Conservation (phyloP, 2,888 invertebrate genomes). For the Iselma pallidipennis region DNA sequence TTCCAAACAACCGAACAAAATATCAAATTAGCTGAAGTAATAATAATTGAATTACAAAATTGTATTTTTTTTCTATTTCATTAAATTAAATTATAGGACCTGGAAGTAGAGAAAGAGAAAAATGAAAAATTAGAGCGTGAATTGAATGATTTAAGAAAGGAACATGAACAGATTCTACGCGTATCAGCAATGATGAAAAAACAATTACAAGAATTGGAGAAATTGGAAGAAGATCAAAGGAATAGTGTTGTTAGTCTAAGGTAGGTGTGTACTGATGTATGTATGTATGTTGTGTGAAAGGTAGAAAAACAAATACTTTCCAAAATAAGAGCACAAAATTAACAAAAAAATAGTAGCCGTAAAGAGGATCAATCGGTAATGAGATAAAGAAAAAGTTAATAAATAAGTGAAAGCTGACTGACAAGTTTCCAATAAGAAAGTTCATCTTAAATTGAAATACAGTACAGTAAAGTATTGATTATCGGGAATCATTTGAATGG, state of each 20-base stretch:
- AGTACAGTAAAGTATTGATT: too few species aligned
- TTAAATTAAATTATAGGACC: slow-evolving; percentile 53
- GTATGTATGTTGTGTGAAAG: too few species aligned
- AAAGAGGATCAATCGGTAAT: too few species aligned
- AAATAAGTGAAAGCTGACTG: slow-evolving; percentile 3
- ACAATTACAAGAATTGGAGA: slow-evolving; percentile 65
- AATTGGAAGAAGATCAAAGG: slow-evolving; percentile 65
- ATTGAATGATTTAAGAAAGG: slow-evolving; percentile 57
- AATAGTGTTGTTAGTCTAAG: slow-evolving; percentile 60
- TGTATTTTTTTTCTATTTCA: not conserved
- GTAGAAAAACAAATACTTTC: not conserved
- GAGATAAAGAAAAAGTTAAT: not conserved
- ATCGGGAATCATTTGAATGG: too few species aligned
- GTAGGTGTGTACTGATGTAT: slow-evolving; percentile 50
- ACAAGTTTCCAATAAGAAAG: not conserved
- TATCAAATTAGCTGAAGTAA: slow-evolving; percentile 61
- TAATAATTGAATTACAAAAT: not conserved
- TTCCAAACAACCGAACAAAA: slow-evolving; percentile 72
- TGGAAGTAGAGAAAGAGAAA: slow-evolving; percentile 59
- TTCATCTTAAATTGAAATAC: too few species aligned
- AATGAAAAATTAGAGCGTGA: slow-evolving; percentile 61
- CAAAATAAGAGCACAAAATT: not conserved
- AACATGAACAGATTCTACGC: slow-evolving; percentile 66
- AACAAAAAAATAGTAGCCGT: not conserved
- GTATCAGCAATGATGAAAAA: slow-evolving; percentile 69